Conservation (phyloP, 2,888 invertebrate species). For the Drosophila lacicola region DNA sequence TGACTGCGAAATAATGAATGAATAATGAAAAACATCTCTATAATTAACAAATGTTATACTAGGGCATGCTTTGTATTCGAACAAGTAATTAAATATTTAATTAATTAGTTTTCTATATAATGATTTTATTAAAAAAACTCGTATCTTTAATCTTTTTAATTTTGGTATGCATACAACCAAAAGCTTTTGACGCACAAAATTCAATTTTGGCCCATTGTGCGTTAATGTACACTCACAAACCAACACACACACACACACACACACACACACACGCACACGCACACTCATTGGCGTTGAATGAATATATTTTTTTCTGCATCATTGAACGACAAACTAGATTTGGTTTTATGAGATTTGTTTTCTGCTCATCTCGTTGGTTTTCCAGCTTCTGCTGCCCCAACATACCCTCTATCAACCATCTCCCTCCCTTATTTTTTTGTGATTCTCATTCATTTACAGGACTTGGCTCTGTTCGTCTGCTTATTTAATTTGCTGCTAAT, state of each 20-base stretch:
- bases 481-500: constrained; percentile 81
- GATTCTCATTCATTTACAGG: constrained; percentile 53
- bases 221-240: constrained; percentile 2
- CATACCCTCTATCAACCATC: neutral
- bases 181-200: constrained; percentile 13
- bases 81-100: too few species aligned
- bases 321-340: constrained; percentile 80
- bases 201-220: constrained; percentile 53
- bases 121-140: neutral
- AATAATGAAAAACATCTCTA: too few species aligned
- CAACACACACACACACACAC: constrained; percentile 4
- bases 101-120: too few species aligned
- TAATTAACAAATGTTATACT: too few species aligned
- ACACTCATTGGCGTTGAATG: constrained; percentile 47
- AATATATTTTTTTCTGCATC: constrained; percentile 75
- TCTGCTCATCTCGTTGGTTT: constrained; percentile 63
- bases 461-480: constrained; percentile 60
- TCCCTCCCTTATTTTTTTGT: constrained; percentile 1
- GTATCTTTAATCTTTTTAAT: neutral
- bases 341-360: constrained; percentile 79
- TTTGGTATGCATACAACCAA: neutral
- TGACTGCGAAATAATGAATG: neutral
- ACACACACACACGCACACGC: constrained; percentile 26
- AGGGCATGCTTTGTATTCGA: too few species aligned
- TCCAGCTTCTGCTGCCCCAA: constrained; percentile 6